Base-by-base conservation (phyloP, 2,113 vertebrate genomes). In the Sterrhoptilus dennistouni region DNA sequence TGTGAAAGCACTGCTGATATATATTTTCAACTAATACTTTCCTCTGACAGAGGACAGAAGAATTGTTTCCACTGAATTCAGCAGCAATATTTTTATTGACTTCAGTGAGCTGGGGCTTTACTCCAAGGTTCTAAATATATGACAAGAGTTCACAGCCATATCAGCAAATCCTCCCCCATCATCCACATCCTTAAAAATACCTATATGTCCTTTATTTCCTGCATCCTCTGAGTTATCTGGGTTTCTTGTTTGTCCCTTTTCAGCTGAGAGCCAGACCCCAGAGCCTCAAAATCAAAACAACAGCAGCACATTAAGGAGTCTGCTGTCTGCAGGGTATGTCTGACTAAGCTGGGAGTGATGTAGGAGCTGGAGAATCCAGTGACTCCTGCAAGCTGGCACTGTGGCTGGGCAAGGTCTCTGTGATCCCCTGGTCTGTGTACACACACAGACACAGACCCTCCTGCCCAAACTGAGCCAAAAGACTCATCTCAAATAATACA, bases 21-120 rank as follows among this genome's bases (percentile, higher is more conserved):
- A n/a, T 78, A 89, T 92, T 94, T 96, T 93, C 90, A 91, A 23
- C 54, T 79, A 61, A 74, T 76, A 54, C 42, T 92, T 96, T 94
- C 68, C 71, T 84, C 68, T 69, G 68, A 76, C 64, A 84, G 47
- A 77, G 27, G 59, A 76, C 47, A 95, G 52, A 93, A 89, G 63
- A 64, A 80, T 59, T 19, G 47, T 44, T 93, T 74, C 72, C 64
- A 89, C 47, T 68, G 31, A 64, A 83, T 77, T 83, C 59, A 88
- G 35, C 16, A 36, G 28, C 64, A 92, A 60, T 71, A 83, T 63
- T 94, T 92, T 83, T 89, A 89, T 49, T 7, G 7, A 64, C 88
- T 96, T 70, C 80, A 61, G 24, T 63, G 75, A 53, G 72, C 21
- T 28, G 35, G 21, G 69, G 11, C 53, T 90, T 78, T 78, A 75